Evolutionary conservation across 1,140 invertebrate species (phyloP), one percentile per base, ranked within the genome.

Genomic region (Lepidostoma basale): DNA sequence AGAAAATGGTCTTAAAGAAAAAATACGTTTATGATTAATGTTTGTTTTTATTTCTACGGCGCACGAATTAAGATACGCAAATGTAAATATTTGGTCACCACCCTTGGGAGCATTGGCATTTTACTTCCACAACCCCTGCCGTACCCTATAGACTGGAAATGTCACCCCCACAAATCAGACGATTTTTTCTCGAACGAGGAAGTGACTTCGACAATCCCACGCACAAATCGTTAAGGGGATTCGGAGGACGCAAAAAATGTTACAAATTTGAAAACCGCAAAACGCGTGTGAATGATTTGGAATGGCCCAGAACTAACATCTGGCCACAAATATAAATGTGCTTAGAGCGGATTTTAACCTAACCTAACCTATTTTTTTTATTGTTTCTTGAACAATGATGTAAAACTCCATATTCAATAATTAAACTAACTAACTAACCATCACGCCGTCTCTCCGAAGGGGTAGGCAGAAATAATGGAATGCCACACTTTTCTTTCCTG

Each of bases 231-330:
- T 3, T 28, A 30, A 14, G 20, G 56, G 36, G 36, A 60, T 60
- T 42, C 26, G 36, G 36, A 39, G 59, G 39, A 18, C 9, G 56
- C 36, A 70, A 70, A 70, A 72, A 72, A 65, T 25, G 63, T 25
- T 58, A 58, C 65, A 68, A 72, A 72, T 72, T 65, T 60, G 60
- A 65, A 72, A 72, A 72, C 70, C 70, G 62, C 70, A 72, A 72
- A 52, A 68, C 70, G 60, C 70, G 70, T 72, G 70, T 72, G 70
- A 72, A 72, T 58, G 33, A 62, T 62, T n/a, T n/a, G n/a, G n/a
- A n/a, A n/a, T n/a, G n/a, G n/a, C 42, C 22, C 16, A 47, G 28
- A n/a, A n/a, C 25, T 10, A 28, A 47, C 60, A 62, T 62, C 60
- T 62, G 60, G 33, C n/a, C n/a, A n/a, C n/a, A n/a, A n/a, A n/a